Conservation (phyloP, 2,113 vertebrate species). For the Rhynchopsitta pachyrhyncha region DNA sequence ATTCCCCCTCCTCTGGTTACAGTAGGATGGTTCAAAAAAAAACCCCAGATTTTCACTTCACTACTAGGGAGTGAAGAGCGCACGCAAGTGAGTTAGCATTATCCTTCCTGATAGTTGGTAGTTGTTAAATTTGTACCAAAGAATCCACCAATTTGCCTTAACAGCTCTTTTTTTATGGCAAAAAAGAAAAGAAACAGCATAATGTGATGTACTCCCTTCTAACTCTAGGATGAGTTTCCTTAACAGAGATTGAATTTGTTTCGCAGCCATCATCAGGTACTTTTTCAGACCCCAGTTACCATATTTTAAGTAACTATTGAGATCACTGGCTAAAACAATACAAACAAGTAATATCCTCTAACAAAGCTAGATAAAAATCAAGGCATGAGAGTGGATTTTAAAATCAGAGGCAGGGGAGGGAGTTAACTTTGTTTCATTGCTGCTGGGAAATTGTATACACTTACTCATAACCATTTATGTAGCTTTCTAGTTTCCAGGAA, state of each 20-base stretch:
- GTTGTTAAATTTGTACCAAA: background rate
- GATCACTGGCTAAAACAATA: background rate
- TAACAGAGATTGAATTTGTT: background rate
- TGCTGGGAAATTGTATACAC: background rate
- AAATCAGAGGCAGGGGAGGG: background rate
- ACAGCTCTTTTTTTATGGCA: background rate
- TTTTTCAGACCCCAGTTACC: background rate
- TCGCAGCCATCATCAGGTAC: background rate
- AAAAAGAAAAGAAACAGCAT: background rate
- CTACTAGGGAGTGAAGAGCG: background rate
- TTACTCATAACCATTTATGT: background rate
- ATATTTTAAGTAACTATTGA: background rate
- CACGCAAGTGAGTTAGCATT: background rate
- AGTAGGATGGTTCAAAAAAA: background rate
- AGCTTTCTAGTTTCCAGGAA: background rate
- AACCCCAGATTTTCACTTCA: background rate
- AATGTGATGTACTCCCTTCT: background rate
- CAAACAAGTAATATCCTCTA: fast-evolving
- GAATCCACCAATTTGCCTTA: background rate
- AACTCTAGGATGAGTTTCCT: background rate
- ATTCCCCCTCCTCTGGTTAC: background rate
- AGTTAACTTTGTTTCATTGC: background rate
- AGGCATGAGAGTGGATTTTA: background rate
- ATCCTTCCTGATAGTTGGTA: background rate
- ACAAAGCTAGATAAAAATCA: background rate